A percentile compares a stretch with the other conserved stretches of the same genome.
These are phyloP conservation scores for Papilio protenor DNA, from an alignment of 2,888 invertebrate species.

Conservation along the genomic window DNA sequence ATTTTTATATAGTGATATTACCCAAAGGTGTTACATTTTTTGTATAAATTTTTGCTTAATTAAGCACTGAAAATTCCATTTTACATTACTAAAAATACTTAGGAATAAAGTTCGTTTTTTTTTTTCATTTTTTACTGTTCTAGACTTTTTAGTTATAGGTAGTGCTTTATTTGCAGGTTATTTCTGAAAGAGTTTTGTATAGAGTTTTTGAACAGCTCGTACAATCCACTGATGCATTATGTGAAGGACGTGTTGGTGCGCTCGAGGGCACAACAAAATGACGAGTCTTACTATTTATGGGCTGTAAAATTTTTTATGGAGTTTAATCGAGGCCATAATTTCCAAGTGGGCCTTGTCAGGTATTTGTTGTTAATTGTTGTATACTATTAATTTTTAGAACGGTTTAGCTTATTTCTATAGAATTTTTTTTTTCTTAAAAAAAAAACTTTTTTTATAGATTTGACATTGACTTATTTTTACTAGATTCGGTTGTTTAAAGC, in stretches of 20 bases:
- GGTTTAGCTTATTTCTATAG: neutral
- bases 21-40: neutral
- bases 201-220: constrained; percentile 95
- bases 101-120: neutral
- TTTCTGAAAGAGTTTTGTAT: constrained; percentile 97
- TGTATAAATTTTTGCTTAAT: constrained; percentile 12
- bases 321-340: constrained; percentile 95
- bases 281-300: constrained; percentile 98
- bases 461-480: too few relatives aligned
- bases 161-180: constrained; percentile 84
- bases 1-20: neutral
- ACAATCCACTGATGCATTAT: constrained; percentile 95
- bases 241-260: constrained; percentile 90
- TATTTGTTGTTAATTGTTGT: constrained; percentile 57
- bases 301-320: constrained; percentile 98
- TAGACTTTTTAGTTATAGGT: neutral
- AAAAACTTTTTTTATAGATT: too few relatives aligned
- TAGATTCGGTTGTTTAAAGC: too few relatives aligned
- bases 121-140: neutral
- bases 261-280: constrained; percentile 89
- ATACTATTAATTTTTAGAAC: neutral
- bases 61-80: neutral
- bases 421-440: too few relatives aligned
- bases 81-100: too few relatives aligned
- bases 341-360: constrained; percentile 95